Evolutionary conservation across 2,888 invertebrate genomes (phyloP).

Genomic region (Micoletzkya japonica): DNA sequence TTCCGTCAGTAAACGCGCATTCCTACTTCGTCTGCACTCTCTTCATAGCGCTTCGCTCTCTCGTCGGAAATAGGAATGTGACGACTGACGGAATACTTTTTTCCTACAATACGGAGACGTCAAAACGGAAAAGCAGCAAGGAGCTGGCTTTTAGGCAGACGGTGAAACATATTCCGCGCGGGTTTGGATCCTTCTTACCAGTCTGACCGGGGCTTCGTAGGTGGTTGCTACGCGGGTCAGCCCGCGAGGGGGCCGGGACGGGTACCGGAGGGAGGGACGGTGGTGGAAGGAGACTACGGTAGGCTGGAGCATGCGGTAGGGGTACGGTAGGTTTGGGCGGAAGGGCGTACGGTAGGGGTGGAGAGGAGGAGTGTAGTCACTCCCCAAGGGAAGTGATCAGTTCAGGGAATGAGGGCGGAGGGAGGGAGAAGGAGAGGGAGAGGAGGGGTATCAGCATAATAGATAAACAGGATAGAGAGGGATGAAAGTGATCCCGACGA

Average conservation of each 20-base stretch:
- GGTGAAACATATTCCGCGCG: too few species aligned
- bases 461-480: too few species aligned
- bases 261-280: constrained; percentile 14
- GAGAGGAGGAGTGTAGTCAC: not conserved
- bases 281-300: constrained; percentile 16
- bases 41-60: not conserved
- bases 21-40: too few species aligned
- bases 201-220: not conserved
- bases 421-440: not conserved
- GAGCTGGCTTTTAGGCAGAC: not conserved
- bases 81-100: not conserved
- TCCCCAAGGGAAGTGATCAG: not conserved
- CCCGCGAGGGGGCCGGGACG: not conserved
- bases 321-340: not conserved
- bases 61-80: not conserved
- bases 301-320: too few species aligned
- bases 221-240: constrained; percentile 4
- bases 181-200: constrained; percentile 16
- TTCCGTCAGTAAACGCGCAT: too few species aligned
- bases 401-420: not conserved
- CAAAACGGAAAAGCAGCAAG: not conserved
- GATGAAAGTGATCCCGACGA: too few species aligned
- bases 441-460: too few species aligned
- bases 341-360: not conserved
- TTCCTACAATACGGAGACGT: not conserved